Evolutionary conservation across 2,888 invertebrate genomes (phyloP).

Genomic region (Flexamia atlantica): DNA sequence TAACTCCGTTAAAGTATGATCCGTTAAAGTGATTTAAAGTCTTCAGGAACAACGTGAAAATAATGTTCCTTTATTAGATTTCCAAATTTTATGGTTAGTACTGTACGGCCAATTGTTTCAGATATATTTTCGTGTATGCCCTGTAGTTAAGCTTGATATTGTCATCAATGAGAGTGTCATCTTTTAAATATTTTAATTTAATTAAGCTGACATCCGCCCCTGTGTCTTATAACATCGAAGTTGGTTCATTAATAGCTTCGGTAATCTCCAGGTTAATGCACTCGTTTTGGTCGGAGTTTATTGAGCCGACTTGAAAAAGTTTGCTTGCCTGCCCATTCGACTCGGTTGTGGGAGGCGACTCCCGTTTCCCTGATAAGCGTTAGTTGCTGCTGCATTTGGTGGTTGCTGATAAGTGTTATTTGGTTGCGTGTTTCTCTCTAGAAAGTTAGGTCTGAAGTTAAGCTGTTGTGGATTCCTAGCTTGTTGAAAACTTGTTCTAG

Average conservation of each 20-base stretch:
- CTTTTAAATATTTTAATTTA: constrained; percentile 10
- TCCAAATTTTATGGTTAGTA: background rate
- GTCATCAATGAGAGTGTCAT: constrained; percentile 13
- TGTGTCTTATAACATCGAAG: background rate
- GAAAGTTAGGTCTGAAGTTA: too few species aligned
- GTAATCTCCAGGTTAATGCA: background rate
- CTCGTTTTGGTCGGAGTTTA: background rate
- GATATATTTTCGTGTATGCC: background rate
- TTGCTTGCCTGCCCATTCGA: constrained; percentile 1
- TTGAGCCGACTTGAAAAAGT: constrained; percentile 16
- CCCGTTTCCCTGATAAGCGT: constrained; percentile 23
- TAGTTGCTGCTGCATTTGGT: background rate
- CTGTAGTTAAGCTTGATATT: background rate
- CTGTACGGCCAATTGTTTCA: background rate
- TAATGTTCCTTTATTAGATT: background rate
- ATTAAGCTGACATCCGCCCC: constrained; percentile 19
- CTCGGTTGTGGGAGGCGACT: constrained; percentile 9
- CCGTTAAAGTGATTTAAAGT: background rate
- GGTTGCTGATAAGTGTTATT: background rate
- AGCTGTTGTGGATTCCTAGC: too few species aligned
- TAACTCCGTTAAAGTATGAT: constrained; percentile 22
- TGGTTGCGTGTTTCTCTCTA: background rate
- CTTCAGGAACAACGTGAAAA: background rate
- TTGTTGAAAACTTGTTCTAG: too few species aligned
- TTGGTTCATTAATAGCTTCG: background rate